phyloP scores from a whole-genome alignment of 2,113 vertebrate genomes.

The Cheilinus undulatus region DNA sequence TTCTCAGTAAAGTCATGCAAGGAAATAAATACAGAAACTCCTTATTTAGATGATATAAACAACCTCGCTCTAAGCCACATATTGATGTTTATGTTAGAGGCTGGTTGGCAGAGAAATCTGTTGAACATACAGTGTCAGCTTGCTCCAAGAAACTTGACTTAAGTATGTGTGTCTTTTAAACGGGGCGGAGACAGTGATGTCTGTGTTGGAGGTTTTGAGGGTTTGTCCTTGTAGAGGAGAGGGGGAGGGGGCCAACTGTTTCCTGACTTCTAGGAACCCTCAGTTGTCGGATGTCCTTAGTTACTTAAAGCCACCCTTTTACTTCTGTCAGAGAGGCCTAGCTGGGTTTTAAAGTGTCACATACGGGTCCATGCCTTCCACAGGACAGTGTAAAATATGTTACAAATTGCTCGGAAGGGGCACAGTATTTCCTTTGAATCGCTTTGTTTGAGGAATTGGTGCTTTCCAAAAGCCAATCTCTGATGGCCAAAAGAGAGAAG shows the following conservation, averaged over 20 bases:
- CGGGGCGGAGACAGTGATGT: slow-evolving; percentile 6
- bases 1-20: slow-evolving; percentile 9
- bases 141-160: neutral
- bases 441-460: too few species aligned
- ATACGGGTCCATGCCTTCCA: neutral
- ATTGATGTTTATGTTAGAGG: slow-evolving; percentile 30
- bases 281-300: slow-evolving; percentile 1
- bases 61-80: neutral
- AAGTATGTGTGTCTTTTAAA: slow-evolving; percentile 8
- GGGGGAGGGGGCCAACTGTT: neutral
- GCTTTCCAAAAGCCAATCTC: too few species aligned
- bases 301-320: slow-evolving; percentile 29
- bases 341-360: neutral
- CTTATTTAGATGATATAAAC: slow-evolving; percentile 32
- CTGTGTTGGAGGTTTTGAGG: slow-evolving; percentile 18
- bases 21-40: slow-evolving; percentile 20
- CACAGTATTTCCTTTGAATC: too few species aligned
- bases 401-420: too few species aligned
- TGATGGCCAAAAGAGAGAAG: too few species aligned
- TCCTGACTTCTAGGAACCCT: slow-evolving; percentile 53
- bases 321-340: slow-evolving; percentile 4
- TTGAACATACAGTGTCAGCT: neutral
- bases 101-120: neutral
- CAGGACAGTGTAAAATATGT: too few species aligned
- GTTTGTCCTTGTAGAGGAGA: slow-evolving; percentile 6